A percentile compares a stretch with the other conserved stretches of the same genome.
phyloP scores from a whole-genome alignment of 2,888 invertebrate species.

The Tetragonisca angustula region DNA sequence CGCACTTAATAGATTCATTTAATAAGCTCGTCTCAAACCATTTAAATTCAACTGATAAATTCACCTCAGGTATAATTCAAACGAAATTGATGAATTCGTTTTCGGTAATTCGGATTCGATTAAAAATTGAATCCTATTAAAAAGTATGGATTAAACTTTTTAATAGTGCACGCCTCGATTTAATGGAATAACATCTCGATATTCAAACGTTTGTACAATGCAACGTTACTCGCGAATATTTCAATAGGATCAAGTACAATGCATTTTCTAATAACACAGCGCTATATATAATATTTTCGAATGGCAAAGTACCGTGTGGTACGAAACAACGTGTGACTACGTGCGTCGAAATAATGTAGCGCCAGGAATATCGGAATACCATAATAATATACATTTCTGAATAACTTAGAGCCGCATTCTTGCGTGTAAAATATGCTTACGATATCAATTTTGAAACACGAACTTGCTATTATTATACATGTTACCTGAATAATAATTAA shows the following conservation, averaged over 20 bases:
- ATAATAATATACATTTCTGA: slow-evolving; percentile 16
- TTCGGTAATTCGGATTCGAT: not conserved
- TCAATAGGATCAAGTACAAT: not conserved
- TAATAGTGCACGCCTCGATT: not conserved
- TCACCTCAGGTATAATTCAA: no score
- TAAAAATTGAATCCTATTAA: no score
- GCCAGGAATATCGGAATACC: slow-evolving; percentile 10
- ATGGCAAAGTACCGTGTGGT: not conserved
- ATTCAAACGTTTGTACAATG: no score
- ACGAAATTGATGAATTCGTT: no score
- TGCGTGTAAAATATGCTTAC: not conserved
- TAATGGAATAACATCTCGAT: not conserved
- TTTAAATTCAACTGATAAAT: no score
- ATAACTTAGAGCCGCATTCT: not conserved
- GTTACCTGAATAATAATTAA: not conserved
- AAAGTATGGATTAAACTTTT: not conserved
- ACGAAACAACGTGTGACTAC: not conserved
- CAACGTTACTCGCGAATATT: not conserved
- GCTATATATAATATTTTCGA: not conserved
- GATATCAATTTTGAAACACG: not conserved
- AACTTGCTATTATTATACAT: not conserved
- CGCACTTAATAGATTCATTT: no score
- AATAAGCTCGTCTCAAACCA: no score
- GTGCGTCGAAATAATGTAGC: slow-evolving; percentile 5
- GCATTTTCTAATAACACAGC: not conserved